Percentiles rank a stretch among this genome's conserved stretches.
phyloP scores from a whole-genome alignment of 2,888 invertebrate genomes.

The Nemotelus nigrinus region DNA sequence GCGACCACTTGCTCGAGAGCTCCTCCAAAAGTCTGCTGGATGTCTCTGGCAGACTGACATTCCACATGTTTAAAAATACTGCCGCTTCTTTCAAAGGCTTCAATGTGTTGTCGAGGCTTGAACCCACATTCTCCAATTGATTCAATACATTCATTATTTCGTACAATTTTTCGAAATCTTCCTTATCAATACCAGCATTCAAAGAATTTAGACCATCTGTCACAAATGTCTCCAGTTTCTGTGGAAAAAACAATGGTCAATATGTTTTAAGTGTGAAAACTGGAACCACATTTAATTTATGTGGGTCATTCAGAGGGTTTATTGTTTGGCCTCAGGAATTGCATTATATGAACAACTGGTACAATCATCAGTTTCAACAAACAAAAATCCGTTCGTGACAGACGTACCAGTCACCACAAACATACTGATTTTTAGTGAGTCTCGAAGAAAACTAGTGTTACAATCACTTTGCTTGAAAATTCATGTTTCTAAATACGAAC shows the following conservation, averaged over 20 bases:
- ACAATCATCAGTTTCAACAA: background rate
- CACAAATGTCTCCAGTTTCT: slow-evolving; percentile 82
- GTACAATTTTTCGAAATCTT: slow-evolving; percentile 85
- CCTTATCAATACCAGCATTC: slow-evolving; percentile 76
- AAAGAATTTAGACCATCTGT: slow-evolving; percentile 77
- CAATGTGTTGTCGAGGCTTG: slow-evolving; percentile 87
- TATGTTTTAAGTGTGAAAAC: background rate
- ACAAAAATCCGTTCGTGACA: too few relatives aligned
- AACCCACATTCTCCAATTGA: slow-evolving; percentile 76
- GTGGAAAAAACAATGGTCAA: background rate
- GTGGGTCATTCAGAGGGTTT: background rate
- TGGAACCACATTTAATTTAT: background rate
- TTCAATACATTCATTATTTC: slow-evolving; percentile 82
- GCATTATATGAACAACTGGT: slow-evolving; percentile 17
- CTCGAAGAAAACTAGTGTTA: too few relatives aligned
- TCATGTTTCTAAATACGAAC: too few relatives aligned
- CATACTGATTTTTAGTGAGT: too few relatives aligned
- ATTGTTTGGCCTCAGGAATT: background rate
- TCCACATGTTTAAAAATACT: slow-evolving; percentile 83
- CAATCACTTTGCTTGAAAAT: too few relatives aligned
- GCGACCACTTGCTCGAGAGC: slow-evolving; percentile 88
- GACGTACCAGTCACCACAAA: too few relatives aligned
- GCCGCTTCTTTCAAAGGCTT: slow-evolving; percentile 89
- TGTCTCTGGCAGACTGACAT: slow-evolving; percentile 86
- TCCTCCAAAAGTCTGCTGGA: slow-evolving; percentile 81